Base-by-base conservation (phyloP, 1,140 invertebrate genomes). In the Sogatella furcifera region DNA sequence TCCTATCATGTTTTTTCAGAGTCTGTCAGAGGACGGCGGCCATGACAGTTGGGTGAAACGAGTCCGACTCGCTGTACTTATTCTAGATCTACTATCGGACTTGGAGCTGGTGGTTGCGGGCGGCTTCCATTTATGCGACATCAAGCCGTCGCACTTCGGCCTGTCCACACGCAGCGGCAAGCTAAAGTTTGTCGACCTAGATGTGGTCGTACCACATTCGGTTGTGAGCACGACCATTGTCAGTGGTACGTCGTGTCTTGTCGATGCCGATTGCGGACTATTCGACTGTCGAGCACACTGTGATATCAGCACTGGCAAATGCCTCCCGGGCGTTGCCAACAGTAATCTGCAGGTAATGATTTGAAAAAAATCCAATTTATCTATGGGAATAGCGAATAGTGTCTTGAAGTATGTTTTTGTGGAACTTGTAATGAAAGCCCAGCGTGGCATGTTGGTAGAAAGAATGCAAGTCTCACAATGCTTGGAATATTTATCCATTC, bases 91-190 rank as follows among this genome's bases (percentile, higher is more conserved):
- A 14, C 65, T 85, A 3, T 75, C 81, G 24, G 76, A 79, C 55
- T 64, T 86, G 15, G 80, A 85, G 19, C 74, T 67, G 9, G 73
- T 71, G 52, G 78, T 81, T 60, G 71, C 74, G 9, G 76, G 84
- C 66, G 77, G 78, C 5, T 72, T 85, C 42, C 74, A 82, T 66
- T 68, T 86, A 2, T 87, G 84, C 70, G 82, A 86, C 70, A 73
- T 87, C 0, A 84, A 85, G 70, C 73, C 81, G 22, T 76, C 79
- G 44, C 81, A 86, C 68, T 87, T 87, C 71, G 84, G 84, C 5
- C 59, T 84, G 0, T 72, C 76, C 10, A 68, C 73, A 3, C 75
- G 77, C 42, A 75, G 73, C 2, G 74, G 75, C 28, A 76, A 72
- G 62, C 62, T 82, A 14, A 80, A 82, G 70, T 79, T 82, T 56